A percentile compares a stretch with the other conserved stretches of the same genome.
These are phyloP conservation scores for Chionis minor DNA, from an alignment of 2,113 vertebrate genomes.

Conservation along the genomic window DNA sequence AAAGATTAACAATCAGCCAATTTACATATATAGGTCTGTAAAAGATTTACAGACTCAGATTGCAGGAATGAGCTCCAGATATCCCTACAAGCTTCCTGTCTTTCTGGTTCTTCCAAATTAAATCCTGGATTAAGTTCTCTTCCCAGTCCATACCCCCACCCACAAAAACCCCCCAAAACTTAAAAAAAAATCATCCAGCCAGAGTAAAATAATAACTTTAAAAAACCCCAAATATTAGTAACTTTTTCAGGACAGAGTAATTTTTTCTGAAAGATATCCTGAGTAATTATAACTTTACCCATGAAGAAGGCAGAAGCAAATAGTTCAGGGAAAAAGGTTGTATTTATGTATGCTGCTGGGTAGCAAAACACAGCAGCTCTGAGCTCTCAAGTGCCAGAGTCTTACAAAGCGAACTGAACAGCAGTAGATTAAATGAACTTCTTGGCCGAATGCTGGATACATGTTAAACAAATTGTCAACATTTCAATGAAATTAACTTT, in stretches of 20 bases:
- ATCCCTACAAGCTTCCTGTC: not conserved
- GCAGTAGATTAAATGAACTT: not conserved
- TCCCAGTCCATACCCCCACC: not conserved
- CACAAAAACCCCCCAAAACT: not conserved
- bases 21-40: conserved; percentile 26
- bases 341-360: not conserved
- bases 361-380: not conserved
- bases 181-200: not conserved
- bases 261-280: not conserved
- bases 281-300: not conserved
- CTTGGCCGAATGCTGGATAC: not conserved
- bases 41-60: conserved; percentile 44
- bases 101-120: not conserved
- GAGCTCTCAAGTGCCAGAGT: not conserved
- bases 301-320: not conserved
- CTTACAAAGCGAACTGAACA: not conserved
- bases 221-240: not conserved
- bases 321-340: not conserved
- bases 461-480: not conserved
- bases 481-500: not conserved
- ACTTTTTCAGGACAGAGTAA: not conserved
- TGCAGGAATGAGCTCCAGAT: not conserved
- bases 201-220: not conserved
- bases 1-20: conserved; percentile 39
- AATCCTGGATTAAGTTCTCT: not conserved